These are phyloP conservation scores for Paramacrobiotus metropolitanus DNA, from an alignment of 1,140 invertebrate genomes.

Conservation along the genomic window DNA sequence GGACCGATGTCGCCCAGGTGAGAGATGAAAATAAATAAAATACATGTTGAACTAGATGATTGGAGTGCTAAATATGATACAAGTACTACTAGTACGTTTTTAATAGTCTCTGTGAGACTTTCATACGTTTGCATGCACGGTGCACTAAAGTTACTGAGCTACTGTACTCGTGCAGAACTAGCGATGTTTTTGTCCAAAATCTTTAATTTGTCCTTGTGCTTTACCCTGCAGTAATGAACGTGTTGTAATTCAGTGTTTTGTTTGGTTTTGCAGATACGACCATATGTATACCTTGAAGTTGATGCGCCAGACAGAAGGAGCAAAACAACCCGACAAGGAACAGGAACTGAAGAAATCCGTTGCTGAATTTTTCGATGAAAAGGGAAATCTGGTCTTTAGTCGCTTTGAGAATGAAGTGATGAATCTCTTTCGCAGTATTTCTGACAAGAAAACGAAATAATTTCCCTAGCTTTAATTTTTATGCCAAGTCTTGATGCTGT, in stretches of 20 bases:
- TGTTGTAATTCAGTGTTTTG: neutral
- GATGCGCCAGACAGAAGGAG: conserved; percentile 35
- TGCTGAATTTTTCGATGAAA: conserved; percentile 66
- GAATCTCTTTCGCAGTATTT: conserved; percentile 28
- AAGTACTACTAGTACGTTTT: no score
- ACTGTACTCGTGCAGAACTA: conserved; percentile 8
- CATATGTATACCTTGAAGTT: conserved; percentile 63
- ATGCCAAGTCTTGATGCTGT: neutral
- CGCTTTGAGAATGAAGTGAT: conserved; percentile 49
- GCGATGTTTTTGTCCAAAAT: no score
- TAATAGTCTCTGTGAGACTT: no score
- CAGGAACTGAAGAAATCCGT: conserved; percentile 56
- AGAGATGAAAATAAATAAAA: no score
- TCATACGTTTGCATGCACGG: neutral
- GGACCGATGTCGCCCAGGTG: no score
- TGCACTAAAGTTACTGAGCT: neutral
- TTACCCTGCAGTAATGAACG: neutral
- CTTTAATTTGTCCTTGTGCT: no score
- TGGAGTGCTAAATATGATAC: no score
- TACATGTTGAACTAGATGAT: no score
- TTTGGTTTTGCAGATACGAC: conserved; percentile 41
- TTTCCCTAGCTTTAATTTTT: neutral
- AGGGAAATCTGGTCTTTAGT: conserved; percentile 53
- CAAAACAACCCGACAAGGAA: conserved; percentile 29
- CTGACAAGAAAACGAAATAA: conserved; percentile 16